These are phyloP conservation scores for Calidris pygmaea DNA, from an alignment of 2,113 vertebrate genomes.

Conservation along the genomic window DNA sequence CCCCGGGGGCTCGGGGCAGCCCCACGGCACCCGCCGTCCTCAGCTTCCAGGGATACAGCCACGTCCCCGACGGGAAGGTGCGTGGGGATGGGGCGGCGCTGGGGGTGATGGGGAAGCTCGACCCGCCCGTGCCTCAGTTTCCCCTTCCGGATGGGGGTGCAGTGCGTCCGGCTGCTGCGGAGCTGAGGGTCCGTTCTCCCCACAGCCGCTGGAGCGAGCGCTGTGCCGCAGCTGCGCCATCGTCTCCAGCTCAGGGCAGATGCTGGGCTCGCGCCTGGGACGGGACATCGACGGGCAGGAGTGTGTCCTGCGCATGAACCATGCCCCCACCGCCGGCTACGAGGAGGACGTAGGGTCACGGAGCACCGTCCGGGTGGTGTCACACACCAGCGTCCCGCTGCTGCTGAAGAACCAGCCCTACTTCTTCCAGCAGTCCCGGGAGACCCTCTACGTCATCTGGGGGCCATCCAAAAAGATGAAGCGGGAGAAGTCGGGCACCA, in stretches of 20 bases:
- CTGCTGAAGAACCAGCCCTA: constrained; percentile 81
- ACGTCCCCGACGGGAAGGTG: constrained; percentile 79
- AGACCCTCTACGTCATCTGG: constrained; percentile 89
- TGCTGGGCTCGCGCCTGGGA: constrained; percentile 83
- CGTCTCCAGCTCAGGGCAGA: constrained; percentile 95
- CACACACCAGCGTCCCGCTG: constrained; percentile 90
- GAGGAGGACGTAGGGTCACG: constrained; percentile 86
- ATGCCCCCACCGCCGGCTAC: constrained; percentile 84
- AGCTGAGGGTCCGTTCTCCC: background rate
- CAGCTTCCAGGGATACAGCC: constrained; percentile 72
- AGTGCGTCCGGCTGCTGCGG: background rate
- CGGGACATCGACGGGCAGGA: constrained; percentile 79
- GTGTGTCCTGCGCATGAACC: constrained; percentile 94
- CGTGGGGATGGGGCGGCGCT: background rate
- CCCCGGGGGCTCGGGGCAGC: background rate
- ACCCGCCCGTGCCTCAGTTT: background rate
- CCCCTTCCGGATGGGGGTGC: background rate
- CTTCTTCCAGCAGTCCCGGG: constrained; percentile 82
- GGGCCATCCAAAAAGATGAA: constrained; percentile 89
- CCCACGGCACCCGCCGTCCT: background rate
- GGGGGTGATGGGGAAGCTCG: background rate
- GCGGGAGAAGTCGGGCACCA: constrained; percentile 77
- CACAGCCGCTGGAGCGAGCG: constrained; percentile 56
- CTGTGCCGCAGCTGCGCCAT: constrained; percentile 83
- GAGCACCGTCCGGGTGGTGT: constrained; percentile 86